Conservation (phyloP, 2,888 invertebrate genomes). For the Eristalis intricaria region DNA sequence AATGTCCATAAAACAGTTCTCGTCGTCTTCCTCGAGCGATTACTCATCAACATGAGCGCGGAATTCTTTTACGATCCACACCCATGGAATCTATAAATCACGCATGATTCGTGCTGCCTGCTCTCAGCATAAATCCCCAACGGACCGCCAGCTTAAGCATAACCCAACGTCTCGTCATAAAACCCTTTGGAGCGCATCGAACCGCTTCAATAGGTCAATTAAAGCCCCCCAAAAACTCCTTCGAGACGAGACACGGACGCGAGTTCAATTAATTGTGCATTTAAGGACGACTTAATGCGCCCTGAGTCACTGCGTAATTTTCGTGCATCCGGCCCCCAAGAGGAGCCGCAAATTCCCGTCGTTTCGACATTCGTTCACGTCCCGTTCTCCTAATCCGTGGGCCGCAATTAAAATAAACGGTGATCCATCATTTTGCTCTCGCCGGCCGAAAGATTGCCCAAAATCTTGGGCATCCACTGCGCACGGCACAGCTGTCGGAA, state of each 20-base stretch:
- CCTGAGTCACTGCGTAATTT: conserved; percentile 62
- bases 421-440: conserved; percentile 60
- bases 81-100: conserved; percentile 58
- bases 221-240: background rate
- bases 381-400: conserved; percentile 47
- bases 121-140: conserved; percentile 30
- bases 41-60: conserved; percentile 11
- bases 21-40: background rate
- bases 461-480: background rate
- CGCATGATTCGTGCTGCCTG: conserved; percentile 57
- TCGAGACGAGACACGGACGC: conserved; percentile 1
- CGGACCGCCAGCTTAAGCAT: conserved; percentile 3
- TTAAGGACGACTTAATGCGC: conserved; percentile 66
- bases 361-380: conserved; percentile 13
- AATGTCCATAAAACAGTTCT: background rate
- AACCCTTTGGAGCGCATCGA: conserved; percentile 30
- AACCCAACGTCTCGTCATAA: background rate
- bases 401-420: conserved; percentile 71
- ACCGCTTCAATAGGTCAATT: conserved; percentile 55
- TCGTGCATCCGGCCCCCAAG: conserved; percentile 39
- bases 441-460: conserved; percentile 36
- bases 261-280: conserved; percentile 64
- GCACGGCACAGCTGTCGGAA: conserved; percentile 36
- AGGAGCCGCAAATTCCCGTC: conserved; percentile 9
- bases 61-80: conserved; percentile 11